phyloP scores from a whole-genome alignment of 2,797 vertebrate species.

The Ibycter americanus region DNA sequence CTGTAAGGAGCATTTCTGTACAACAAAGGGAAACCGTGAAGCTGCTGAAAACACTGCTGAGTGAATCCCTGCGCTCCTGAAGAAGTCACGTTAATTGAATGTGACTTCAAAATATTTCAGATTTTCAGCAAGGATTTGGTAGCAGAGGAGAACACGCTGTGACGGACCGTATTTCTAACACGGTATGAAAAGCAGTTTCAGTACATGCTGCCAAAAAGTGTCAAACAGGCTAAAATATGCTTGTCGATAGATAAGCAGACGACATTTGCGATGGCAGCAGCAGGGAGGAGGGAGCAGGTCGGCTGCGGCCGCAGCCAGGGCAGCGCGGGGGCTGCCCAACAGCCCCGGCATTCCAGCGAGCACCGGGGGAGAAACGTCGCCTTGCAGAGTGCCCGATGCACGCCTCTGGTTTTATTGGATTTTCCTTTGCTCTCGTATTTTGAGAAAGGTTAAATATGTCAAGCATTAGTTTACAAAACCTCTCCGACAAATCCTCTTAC shows the following conservation, averaged over 20 bases:
- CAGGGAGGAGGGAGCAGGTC: neutral
- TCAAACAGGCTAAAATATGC: neutral
- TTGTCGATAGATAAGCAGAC: neutral
- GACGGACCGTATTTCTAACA: neutral
- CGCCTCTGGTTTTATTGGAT: neutral
- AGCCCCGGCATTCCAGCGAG: fast-evolving
- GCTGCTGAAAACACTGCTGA: neutral
- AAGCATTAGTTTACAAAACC: conserved; percentile 28
- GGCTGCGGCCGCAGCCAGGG: neutral
- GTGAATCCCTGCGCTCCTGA: neutral
- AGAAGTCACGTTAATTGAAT: neutral
- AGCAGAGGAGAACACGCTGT: neutral
- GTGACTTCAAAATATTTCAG: neutral
- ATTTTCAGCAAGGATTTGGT: conserved; percentile 11
- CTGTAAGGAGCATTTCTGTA: neutral
- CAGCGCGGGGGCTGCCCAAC: neutral
- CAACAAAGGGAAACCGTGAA: neutral
- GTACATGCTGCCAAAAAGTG: neutral
- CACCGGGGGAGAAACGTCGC: fast-evolving
- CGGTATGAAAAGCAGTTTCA: neutral
- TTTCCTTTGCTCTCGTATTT: neutral
- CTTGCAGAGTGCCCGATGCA: neutral
- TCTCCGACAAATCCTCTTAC: conserved; percentile 25
- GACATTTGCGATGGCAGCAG: neutral
- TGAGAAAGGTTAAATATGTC: conserved; percentile 27